Evolutionary conservation across 2,888 invertebrate species (phyloP).

Genomic region (Pristionchus entomophagus): DNA sequence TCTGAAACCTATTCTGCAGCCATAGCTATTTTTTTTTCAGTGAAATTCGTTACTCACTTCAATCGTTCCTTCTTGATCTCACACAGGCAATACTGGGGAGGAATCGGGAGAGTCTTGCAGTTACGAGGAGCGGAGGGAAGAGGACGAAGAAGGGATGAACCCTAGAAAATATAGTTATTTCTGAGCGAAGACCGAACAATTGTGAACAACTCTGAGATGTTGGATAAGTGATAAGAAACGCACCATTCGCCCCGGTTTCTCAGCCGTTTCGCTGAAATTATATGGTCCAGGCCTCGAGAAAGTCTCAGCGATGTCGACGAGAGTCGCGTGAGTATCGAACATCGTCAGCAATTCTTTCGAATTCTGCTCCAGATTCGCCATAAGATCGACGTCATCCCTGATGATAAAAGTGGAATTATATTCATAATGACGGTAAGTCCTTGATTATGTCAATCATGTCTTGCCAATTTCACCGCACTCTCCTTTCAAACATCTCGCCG

Average conservation of each 20-base stretch:
- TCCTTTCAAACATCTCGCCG: no score
- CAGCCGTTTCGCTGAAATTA: background rate
- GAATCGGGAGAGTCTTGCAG: constrained; percentile 34
- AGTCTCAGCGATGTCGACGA: constrained; percentile 4
- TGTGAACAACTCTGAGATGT: no score
- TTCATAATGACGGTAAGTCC: no score
- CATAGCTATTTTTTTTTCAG: no score
- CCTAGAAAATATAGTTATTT: no score
- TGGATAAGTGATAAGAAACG: no score
- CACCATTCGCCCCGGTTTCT: background rate
- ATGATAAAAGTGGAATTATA: no score
- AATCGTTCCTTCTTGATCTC: background rate
- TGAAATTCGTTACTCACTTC: no score
- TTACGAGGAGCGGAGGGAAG: background rate
- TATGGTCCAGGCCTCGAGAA: background rate
- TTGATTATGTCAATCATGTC: no score
- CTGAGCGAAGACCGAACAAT: no score
- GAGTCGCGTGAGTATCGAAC: constrained; percentile 39
- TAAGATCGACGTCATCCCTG: background rate
- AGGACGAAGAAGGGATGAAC: constrained; percentile 31
- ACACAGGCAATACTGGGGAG: constrained; percentile 14
- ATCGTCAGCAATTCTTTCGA: background rate
- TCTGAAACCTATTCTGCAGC: background rate
- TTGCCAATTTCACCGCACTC: background rate
- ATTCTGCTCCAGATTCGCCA: constrained; percentile 3